Conservation (phyloP, 23 tunicate genomes). For the Diplosoma virens region DNA sequence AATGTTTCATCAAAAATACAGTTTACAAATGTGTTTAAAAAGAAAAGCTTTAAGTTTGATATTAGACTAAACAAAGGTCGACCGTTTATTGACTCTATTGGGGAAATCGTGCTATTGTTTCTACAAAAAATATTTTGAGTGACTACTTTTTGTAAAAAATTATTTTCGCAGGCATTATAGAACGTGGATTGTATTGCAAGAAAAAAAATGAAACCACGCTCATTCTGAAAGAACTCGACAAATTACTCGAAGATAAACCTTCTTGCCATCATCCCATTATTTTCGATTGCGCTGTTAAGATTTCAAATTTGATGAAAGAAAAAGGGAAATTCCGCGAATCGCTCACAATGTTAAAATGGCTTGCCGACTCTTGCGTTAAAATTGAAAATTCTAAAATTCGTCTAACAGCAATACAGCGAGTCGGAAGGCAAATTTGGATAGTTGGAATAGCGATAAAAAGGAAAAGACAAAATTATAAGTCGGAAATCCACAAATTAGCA, state of each 20-base stretch:
- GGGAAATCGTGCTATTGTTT: background rate
- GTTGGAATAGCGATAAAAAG: background rate
- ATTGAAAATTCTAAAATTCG: background rate
- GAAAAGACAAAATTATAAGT: background rate
- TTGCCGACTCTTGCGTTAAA: background rate
- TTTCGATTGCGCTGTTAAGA: constrained; percentile 1
- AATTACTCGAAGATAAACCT: background rate
- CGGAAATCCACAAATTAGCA: background rate
- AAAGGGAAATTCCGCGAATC: background rate
- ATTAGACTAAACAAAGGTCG: too few species aligned
- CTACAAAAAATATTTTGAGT: background rate
- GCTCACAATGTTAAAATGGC: background rate
- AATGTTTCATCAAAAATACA: too few species aligned
- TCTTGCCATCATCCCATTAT: background rate
- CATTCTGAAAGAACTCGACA: background rate
- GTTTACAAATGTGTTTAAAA: too few species aligned
- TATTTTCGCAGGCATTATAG: background rate
- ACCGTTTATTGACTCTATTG: too few species aligned
- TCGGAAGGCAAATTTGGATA: background rate
- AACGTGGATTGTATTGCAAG: background rate
- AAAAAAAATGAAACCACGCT: background rate
- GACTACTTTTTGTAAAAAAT: background rate
- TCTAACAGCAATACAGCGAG: background rate
- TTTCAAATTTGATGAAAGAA: background rate
- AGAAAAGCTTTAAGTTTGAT: too few species aligned